These are phyloP conservation scores for Alaudala cheleensis DNA, from an alignment of 2,113 vertebrate species.

Conservation along the genomic window DNA sequence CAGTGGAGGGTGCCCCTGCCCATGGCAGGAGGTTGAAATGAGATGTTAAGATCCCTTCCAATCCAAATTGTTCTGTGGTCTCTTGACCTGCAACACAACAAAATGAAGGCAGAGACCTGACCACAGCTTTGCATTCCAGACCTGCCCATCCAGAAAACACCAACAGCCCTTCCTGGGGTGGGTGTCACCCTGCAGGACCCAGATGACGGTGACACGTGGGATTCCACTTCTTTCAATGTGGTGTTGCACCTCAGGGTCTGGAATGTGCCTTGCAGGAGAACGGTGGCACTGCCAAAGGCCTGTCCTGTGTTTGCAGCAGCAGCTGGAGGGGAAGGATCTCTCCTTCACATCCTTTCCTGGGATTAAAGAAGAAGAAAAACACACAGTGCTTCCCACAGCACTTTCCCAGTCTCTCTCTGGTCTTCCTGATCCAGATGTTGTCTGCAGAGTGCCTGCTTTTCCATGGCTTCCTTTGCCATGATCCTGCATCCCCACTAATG, in stretches of 20 bases:
- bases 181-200: neutral
- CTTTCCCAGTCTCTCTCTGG: neutral
- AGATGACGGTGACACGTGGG: accelerated
- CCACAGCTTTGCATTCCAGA: neutral
- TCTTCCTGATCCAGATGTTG: neutral
- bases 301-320: neutral
- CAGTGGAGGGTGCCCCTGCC: neutral
- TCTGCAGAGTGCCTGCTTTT: neutral
- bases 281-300: neutral
- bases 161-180: neutral
- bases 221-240: neutral
- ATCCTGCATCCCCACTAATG: neutral
- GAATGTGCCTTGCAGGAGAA: neutral
- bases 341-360: neutral
- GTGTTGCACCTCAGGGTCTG: neutral
- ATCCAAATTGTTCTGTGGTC: neutral
- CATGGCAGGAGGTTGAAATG: neutral
- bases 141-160: neutral
- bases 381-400: neutral
- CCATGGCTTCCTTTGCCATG: neutral
- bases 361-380: neutral
- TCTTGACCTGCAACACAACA: neutral
- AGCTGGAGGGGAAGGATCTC: neutral
- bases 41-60: neutral
- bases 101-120: neutral